phyloP scores from a whole-genome alignment of 2,797 vertebrate genomes.

The Cyclopterus lumpus region DNA sequence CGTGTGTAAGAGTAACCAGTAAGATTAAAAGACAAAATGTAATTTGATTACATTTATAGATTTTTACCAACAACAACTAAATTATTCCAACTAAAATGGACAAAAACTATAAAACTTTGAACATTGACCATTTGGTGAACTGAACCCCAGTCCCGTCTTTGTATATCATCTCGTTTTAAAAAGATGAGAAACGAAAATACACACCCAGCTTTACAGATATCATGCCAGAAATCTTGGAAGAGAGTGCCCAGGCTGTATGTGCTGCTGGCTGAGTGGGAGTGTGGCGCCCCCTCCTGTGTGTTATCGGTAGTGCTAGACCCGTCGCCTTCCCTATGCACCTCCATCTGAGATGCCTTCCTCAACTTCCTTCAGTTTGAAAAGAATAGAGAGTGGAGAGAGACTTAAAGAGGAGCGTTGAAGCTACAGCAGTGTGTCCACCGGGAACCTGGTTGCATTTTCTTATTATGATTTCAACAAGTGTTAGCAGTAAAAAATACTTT shows the following conservation, averaged over 20 bases:
- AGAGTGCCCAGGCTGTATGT: constrained; percentile 91
- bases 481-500: background rate
- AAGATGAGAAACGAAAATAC: constrained; percentile 86
- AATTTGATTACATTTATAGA: background rate
- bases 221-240: constrained; percentile 98
- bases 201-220: constrained; percentile 99
- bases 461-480: background rate
- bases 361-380: constrained; percentile 96
- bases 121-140: background rate
- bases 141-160: constrained; percentile 42
- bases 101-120: background rate
- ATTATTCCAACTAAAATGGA: background rate
- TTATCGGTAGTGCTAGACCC: constrained; percentile 99
- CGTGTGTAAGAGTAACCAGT: background rate
- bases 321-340: constrained; percentile 98
- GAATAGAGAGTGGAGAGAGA: constrained; percentile 81
- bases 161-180: constrained; percentile 50
- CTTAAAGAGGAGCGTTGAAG: constrained; percentile 56
- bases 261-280: constrained; percentile 88
- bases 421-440: constrained; percentile 44
- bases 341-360: constrained; percentile 98
- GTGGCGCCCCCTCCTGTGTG: constrained; percentile 93
- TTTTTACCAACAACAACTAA: background rate
- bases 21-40: background rate
- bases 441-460: constrained; percentile 1